Percentiles rank a stretch among this genome's conserved stretches.
These are phyloP conservation scores for Idris sp. DNA, from an alignment of 1,140 invertebrate species.

Conservation along the genomic window DNA sequence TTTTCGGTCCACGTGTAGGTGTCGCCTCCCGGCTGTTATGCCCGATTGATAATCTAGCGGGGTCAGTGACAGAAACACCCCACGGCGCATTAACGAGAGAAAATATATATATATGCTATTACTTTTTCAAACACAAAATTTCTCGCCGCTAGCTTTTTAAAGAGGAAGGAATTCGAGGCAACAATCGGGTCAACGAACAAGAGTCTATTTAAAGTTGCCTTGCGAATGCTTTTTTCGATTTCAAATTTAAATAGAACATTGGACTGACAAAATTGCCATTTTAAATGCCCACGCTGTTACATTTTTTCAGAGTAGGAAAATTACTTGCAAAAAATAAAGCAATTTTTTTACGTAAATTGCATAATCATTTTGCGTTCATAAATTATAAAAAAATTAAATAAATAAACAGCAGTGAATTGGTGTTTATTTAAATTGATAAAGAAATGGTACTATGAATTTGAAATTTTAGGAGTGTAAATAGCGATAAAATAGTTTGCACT, in stretches of 20 bases:
- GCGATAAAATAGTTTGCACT: too few species aligned
- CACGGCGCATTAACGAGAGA: conserved; percentile 15
- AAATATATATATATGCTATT: conserved; percentile 23
- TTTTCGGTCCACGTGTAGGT: conserved; percentile 50
- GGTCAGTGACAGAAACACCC: conserved; percentile 60
- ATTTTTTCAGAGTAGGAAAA: too few species aligned
- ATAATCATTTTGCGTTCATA: too few species aligned
- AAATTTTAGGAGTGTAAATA: too few species aligned
- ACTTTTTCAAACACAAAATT: conserved; percentile 41
- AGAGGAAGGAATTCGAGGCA: conserved; percentile 34
- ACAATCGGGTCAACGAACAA: conserved; percentile 47
- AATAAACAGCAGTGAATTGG: too few species aligned
- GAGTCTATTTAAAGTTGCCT: conserved; percentile 35
- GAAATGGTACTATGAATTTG: too few species aligned
- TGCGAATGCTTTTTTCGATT: conserved; percentile 28
- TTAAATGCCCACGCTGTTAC: conserved; percentile 4
- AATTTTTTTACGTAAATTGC: too few species aligned
- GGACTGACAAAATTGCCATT: conserved; percentile 13
- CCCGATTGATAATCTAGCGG: conserved; percentile 59
- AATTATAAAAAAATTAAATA: too few species aligned
- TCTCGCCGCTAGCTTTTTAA: conserved; percentile 27
- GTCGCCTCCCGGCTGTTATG: conserved; percentile 34
- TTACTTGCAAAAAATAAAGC: too few species aligned
- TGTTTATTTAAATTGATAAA: too few species aligned
- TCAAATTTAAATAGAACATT: conserved; percentile 23